Base-by-base conservation (phyloP, 2,797 vertebrate species). In the Salarias fasciatus region DNA sequence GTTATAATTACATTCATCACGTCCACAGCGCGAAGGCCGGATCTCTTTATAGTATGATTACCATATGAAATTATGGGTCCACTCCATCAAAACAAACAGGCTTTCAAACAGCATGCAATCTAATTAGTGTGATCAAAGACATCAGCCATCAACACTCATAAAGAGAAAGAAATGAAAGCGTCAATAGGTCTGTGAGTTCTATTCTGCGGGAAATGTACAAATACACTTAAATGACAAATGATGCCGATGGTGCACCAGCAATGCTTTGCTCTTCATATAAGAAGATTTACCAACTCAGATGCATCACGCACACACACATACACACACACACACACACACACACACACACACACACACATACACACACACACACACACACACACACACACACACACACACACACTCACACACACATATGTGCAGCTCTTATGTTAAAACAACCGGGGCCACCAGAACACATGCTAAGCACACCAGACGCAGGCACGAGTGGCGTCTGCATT, bases 401-500 rank as follows among this genome's bases (percentile, higher is more conserved):
- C 36, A 11, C 5, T 11, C 36, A 9, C 36, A 11, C 35, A 63
- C 38, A 47, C 51, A 61, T 28, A 28, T 44, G n/a, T 3, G 29
- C 41, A 35, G 41, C 58, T 44, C 13, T 56, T 41, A 51, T 45
- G 31, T 62, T 63, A 13, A 62, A 48, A 79, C 45, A 56, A 61
- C 24, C 6, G 1, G 46, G 15, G 48, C 13, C 11, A 28, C 6
- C 56, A 54, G 53, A 36, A 56, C 36, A 77, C 44, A 57, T 42
- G 41, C 40, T 64, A 50, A 59, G 80, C 56, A 69, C 60, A 72
- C 51, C 78, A 87, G 80, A 84, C 79, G 74, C 13, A 46, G 51
- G 80, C 12, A 38, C 6, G 24, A 54, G 40, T 64, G 59, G 36
- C 46, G 84, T 85, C 84, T 91, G 82, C 77, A 68, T 86, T 72